These are phyloP conservation scores for Hydropsyche betteni DNA, from an alignment of 2,888 invertebrate species.

Conservation along the genomic window DNA sequence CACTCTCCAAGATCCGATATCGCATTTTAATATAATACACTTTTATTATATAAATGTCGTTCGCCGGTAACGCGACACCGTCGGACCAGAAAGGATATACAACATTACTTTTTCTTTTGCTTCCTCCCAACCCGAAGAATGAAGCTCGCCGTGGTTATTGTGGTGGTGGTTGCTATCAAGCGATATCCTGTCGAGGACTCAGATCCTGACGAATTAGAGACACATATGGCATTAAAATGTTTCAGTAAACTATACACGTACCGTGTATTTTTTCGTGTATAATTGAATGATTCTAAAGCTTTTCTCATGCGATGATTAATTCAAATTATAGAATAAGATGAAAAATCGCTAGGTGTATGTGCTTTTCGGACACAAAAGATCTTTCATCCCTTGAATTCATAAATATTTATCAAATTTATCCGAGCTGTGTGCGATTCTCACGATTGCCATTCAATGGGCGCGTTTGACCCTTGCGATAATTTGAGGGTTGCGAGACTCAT, in stretches of 20 bases:
- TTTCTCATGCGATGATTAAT: neutral
- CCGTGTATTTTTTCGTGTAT: too few relatives aligned
- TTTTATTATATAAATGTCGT: conserved; percentile 5
- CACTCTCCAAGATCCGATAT: conserved; percentile 25
- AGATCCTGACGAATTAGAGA: conserved; percentile 44
- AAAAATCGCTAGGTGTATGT: conserved; percentile 15
- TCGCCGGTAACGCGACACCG: conserved; percentile 29
- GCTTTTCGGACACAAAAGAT: neutral
- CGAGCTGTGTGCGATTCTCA: conserved; percentile 8
- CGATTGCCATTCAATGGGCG: conserved; percentile 7
- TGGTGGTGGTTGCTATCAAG: conserved; percentile 38
- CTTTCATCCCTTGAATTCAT: neutral
- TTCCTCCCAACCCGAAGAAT: conserved; percentile 19
- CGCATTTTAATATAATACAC: conserved; percentile 35
- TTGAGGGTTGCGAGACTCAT: neutral
- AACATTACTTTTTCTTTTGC: conserved; percentile 38
- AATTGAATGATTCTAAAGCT: too few relatives aligned
- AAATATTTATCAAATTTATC: conserved; percentile 15
- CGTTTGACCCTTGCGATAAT: neutral
- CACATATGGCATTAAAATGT: conserved; percentile 44
- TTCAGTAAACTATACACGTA: neutral
- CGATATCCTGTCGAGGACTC: conserved; percentile 43
- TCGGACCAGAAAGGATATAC: conserved; percentile 34
- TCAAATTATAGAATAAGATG: conserved; percentile 3
- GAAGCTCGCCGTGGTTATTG: conserved; percentile 5